These are phyloP conservation scores for Cantharis rufa DNA, from an alignment of 2,888 invertebrate genomes.

Conservation along the genomic window DNA sequence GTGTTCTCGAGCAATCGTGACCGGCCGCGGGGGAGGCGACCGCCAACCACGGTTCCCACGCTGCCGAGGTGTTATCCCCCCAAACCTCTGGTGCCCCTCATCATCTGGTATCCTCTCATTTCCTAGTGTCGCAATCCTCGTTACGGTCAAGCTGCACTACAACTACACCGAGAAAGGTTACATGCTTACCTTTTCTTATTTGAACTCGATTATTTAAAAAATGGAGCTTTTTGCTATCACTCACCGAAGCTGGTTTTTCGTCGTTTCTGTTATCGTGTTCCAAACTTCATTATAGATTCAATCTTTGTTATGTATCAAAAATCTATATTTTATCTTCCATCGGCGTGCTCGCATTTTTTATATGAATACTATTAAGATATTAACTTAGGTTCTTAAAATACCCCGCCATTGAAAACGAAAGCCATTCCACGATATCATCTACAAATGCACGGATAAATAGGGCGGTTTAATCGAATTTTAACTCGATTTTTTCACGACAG, in stretches of 20 bases:
- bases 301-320: neutral
- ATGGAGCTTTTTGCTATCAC: constrained; percentile 20
- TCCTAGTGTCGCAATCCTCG: constrained; percentile 47
- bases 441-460: constrained; percentile 18
- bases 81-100: constrained; percentile 32
- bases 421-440: constrained; percentile 17
- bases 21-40: constrained; percentile 54
- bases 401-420: constrained; percentile 13
- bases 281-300: neutral
- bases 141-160: constrained; percentile 31
- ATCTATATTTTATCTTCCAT: constrained; percentile 9
- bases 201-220: constrained; percentile 34
- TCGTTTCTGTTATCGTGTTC: constrained; percentile 1
- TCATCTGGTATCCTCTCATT: constrained; percentile 42
- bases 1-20: constrained; percentile 56
- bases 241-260: constrained; percentile 3
- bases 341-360: constrained; percentile 1
- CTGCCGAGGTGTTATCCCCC: constrained; percentile 45
- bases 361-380: constrained; percentile 11
- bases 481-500: constrained; percentile 5
- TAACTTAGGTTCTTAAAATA: constrained; percentile 12
- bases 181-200: constrained; percentile 36
- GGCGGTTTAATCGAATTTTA: constrained; percentile 19
- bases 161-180: constrained; percentile 42
- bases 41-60: constrained; percentile 51